These are phyloP conservation scores for Naja naja DNA, from an alignment of 2,113 vertebrate species.

Conservation along the genomic window DNA sequence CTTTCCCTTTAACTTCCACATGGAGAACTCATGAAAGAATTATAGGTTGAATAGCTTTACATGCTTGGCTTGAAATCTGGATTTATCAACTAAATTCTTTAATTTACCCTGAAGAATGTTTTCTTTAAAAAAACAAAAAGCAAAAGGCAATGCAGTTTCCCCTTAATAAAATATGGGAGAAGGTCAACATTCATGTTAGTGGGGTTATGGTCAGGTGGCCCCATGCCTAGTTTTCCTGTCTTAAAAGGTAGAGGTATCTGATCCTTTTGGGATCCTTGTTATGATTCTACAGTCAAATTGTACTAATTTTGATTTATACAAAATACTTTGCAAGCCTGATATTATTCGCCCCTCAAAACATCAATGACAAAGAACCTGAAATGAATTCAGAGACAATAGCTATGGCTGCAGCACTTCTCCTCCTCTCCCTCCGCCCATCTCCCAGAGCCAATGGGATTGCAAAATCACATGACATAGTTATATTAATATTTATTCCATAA, in stretches of 20 bases:
- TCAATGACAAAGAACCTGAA: slow-evolving; percentile 11
- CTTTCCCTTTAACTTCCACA: neutral
- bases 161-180: neutral
- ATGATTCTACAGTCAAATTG: neutral
- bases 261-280: neutral
- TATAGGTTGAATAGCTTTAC: neutral
- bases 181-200: neutral
- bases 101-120: neutral
- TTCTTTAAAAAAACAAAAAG: neutral
- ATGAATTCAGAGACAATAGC: slow-evolving; percentile 54
- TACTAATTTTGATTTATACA: neutral
- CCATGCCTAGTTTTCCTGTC: neutral
- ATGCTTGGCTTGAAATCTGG: neutral
- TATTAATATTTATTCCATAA: slow-evolving; percentile 71
- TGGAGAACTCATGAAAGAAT: neutral
- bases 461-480: slow-evolving; percentile 56
- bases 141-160: neutral
- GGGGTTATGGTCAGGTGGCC: neutral
- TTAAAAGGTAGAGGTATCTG: neutral
- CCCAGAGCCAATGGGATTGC: slow-evolving; percentile 50
- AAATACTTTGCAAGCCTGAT: neutral
- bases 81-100: neutral
- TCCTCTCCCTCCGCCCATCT: neutral
- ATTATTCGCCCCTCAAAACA: neutral
- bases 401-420: slow-evolving; percentile 14